phyloP scores from a whole-genome alignment of 2,113 vertebrate species.

The Ceyx melanurus region DNA sequence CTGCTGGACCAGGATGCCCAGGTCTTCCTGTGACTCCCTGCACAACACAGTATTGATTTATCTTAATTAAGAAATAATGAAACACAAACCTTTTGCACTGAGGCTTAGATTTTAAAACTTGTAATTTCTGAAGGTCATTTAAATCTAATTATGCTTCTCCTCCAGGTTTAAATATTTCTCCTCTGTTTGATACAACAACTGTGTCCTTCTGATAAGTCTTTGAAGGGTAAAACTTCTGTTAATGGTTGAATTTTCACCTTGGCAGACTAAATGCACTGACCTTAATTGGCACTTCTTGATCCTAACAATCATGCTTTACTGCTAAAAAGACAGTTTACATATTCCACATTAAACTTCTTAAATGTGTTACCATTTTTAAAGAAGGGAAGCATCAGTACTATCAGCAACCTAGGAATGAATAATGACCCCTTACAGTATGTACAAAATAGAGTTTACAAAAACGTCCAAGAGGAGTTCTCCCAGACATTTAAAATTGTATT shows the following conservation, averaged over 20 bases:
- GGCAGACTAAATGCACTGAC: conserved; percentile 42
- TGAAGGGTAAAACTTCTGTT: conserved; percentile 51
- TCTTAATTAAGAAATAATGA: conserved; percentile 24
- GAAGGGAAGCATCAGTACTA: conserved; percentile 15
- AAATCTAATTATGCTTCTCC: conserved; percentile 38
- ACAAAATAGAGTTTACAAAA: conserved; percentile 6
- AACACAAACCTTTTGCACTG: not conserved
- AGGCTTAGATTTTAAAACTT: conserved; percentile 8
- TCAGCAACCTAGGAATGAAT: not conserved
- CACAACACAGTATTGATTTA: conserved; percentile 44
- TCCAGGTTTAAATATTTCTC: conserved; percentile 46
- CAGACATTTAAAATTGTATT: not conserved
- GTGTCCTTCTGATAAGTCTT: conserved; percentile 48
- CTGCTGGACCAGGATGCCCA: conserved; percentile 76
- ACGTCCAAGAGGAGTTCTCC: not conserved
- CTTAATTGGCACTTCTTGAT: conserved; percentile 46
- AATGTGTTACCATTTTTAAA: conserved; percentile 46
- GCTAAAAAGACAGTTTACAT: conserved; percentile 62
- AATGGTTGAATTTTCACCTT: conserved; percentile 54
- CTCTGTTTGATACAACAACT: conserved; percentile 46
- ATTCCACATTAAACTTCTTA: conserved; percentile 34
- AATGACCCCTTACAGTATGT: not conserved
- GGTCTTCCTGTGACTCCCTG: conserved; percentile 90
- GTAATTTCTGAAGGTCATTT: conserved; percentile 48
- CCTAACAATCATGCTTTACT: conserved; percentile 47